phyloP scores from a whole-genome alignment of 1,140 invertebrate species.

The Sinella curviseta region DNA sequence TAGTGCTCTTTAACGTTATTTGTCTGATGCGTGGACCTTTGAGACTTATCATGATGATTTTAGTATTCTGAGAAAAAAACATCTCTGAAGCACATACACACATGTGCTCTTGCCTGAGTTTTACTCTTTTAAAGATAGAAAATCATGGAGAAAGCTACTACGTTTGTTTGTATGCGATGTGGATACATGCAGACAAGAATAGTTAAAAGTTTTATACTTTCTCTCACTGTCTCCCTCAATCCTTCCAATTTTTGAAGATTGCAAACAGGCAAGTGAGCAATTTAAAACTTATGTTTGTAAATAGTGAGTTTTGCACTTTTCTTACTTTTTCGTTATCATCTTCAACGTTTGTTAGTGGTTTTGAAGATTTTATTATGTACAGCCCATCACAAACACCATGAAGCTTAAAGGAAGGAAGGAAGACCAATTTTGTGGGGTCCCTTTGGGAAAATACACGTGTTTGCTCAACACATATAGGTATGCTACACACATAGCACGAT shows the following conservation, averaged over 20 bases:
- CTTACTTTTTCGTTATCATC: too few species aligned
- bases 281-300: not conserved
- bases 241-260: too few species aligned
- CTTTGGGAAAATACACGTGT: constrained; percentile 8
- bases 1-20: not conserved
- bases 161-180: not conserved
- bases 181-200: not conserved
- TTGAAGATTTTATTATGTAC: not conserved
- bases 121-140: too few species aligned
- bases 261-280: not conserved
- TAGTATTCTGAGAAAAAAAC: not conserved
- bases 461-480: too few species aligned
- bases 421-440: too few species aligned
- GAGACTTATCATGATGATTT: not conserved
- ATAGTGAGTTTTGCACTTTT: not conserved
- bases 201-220: not conserved
- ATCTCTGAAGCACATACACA: too few species aligned
- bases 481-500: too few species aligned
- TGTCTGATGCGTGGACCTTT: not conserved
- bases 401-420: too few species aligned
- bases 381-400: too few species aligned
- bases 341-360: not conserved
- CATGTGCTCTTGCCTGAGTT: not conserved
- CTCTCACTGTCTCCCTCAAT: too few species aligned
- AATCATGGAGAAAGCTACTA: too few species aligned